These are phyloP conservation scores for Solenopsis invicta DNA, from an alignment of 1,140 invertebrate species.

Conservation along the genomic window DNA sequence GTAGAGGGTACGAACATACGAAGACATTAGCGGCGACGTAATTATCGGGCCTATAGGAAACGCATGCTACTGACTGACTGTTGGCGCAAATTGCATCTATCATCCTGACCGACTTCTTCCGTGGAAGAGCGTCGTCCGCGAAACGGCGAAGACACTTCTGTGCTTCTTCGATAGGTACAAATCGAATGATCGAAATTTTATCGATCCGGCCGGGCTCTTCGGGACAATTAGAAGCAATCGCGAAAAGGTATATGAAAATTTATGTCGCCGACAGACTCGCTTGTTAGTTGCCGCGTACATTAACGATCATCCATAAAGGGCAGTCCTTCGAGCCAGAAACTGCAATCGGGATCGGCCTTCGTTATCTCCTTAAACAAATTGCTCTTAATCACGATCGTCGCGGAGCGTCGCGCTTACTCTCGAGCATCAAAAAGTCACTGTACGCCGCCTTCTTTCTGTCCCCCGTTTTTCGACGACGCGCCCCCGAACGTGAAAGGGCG, in stretches of 20 bases:
- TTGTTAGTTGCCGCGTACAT: not conserved
- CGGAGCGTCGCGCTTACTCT: not conserved
- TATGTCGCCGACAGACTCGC: constrained; percentile 4
- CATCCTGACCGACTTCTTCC: not conserved
- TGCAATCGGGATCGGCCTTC: constrained; percentile 2
- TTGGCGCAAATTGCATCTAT: not conserved
- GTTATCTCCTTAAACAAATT: constrained; percentile 44
- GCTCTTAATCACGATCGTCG: not conserved
- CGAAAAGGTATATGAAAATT: constrained; percentile 31
- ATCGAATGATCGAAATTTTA: constrained; percentile 2
- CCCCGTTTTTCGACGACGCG: constrained; percentile 25
- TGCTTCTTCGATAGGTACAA: not conserved
- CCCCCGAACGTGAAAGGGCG: constrained; percentile 21
- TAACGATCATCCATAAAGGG: constrained; percentile 42
- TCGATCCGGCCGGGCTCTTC: not conserved
- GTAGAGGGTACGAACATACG: not conserved
- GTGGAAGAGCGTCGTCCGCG: not conserved
- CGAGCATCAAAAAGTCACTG: constrained; percentile 46
- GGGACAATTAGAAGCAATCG: constrained; percentile 13
- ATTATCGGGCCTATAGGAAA: constrained; percentile 26
- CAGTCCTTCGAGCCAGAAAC: not conserved
- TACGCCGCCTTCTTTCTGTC: not conserved
- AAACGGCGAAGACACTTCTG: not conserved
- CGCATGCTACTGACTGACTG: not conserved
- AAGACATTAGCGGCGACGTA: constrained; percentile 35